These are phyloP conservation scores for Xerus rutilus DNA, from an alignment of 2,797 vertebrate species.

Conservation along the genomic window DNA sequence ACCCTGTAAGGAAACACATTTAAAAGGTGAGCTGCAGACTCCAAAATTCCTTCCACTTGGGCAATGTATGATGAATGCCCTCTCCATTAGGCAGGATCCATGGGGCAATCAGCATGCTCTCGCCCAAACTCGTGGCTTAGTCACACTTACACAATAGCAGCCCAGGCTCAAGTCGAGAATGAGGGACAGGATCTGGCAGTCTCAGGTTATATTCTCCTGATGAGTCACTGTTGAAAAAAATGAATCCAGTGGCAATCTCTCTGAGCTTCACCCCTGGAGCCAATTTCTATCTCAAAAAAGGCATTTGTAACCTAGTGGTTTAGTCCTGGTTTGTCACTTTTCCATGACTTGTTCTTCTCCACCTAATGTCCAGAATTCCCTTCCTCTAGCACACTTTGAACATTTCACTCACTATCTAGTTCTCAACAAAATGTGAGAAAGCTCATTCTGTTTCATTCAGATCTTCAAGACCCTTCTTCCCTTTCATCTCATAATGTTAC, in stretches of 20 bases:
- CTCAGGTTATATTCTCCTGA: neutral
- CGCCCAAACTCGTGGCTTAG: neutral
- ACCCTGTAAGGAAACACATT: neutral
- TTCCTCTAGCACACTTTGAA: neutral
- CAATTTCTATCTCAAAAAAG: neutral
- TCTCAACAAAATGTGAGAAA: neutral
- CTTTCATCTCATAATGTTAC: too few relatives aligned
- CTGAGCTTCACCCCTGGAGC: neutral
- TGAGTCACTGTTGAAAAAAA: neutral
- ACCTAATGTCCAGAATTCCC: neutral
- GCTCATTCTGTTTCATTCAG: neutral
- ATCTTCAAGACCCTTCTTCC: neutral
- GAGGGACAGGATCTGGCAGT: neutral
- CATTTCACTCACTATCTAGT: neutral
- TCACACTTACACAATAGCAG: neutral
- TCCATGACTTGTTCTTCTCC: neutral
- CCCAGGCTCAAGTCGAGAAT: neutral
- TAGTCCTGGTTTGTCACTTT: neutral
- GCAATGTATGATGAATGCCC: neutral
- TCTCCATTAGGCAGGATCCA: neutral
- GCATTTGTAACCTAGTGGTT: accelerated
- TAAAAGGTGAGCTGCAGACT: conserved; percentile 36
- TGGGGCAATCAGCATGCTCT: neutral
- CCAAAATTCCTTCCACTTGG: neutral
- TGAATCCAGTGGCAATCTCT: neutral